Base-by-base conservation (phyloP, 2,113 vertebrate species). In the Ophthalmolycus amberensis region DNA sequence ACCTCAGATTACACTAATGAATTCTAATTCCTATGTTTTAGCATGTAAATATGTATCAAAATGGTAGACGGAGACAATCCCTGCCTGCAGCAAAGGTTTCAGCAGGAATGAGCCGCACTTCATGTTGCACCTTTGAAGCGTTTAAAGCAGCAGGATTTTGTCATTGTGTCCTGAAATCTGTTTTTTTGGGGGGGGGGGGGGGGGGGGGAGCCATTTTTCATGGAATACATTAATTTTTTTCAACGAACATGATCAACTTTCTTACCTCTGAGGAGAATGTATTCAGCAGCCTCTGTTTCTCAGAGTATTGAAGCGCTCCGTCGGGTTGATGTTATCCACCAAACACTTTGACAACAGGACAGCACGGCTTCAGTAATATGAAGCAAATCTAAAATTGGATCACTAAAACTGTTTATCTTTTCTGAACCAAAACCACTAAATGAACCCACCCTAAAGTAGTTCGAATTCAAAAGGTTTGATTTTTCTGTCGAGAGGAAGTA, bases 11-110 rank as follows among this genome's bases (percentile, higher is more conserved):
- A 85, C 80, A 85, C 91, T 94, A 95, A 95, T 95, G 95, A 95
- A 95, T 94, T 95, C 93, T 95, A 95, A 95, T 95, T 94, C 90
- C 78, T 92, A 74, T 95, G 93, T 95, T 95, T 94, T 91, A 94
- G 92, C 93, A 93, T 95, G 93, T 95, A 93, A 94, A 95, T 94
- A 88, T 94, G 92, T 92, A 91, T 94, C 92, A 94, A 93, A 93
- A 86, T 84, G 87, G 91, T 70, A 93, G 91, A 93, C 79, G 60
- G 88, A 91, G 88, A 93, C 90, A 93, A 94, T 94, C 91, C 87
- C 88, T 75, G 92, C 95, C 94, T 92, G 72, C 83, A 92, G 94
- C 90, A 46, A 84, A 89, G 77, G 80, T 86, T 91, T 88, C 75
- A 87, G 87, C 90, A 87, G 82, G 88, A 88, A 91, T 82, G 90